A percentile compares a stretch with the other conserved stretches of the same genome.
Evolutionary conservation across 1,140 invertebrate genomes (phyloP).

Genomic region (Drosophila kanapiae): DNA sequence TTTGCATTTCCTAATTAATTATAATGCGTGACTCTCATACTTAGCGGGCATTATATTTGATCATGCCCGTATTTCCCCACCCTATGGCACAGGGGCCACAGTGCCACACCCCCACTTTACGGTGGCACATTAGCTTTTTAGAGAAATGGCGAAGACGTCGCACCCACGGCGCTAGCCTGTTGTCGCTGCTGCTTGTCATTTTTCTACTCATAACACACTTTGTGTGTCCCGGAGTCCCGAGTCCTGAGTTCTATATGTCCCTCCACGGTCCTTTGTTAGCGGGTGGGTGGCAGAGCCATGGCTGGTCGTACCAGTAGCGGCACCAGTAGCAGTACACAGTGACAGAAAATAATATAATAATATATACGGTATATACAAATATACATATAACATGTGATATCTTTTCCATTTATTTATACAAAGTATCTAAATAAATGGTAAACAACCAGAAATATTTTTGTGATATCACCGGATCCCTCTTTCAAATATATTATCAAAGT

Average conservation of each 20-base stretch:
- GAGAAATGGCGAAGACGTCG: constrained; percentile 46
- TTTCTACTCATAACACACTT: constrained; percentile 63
- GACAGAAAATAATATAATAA: too few species aligned
- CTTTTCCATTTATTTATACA: too few species aligned
- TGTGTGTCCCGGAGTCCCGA: constrained; percentile 11
- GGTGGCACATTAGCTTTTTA: constrained; percentile 49
- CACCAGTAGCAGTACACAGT: neutral
- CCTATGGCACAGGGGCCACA: neutral
- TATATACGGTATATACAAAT: too few species aligned
- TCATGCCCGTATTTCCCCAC: constrained; percentile 17
- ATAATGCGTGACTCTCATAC: constrained; percentile 74
- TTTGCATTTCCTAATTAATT: constrained; percentile 79
- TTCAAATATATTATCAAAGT: too few species aligned
- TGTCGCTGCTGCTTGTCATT: constrained; percentile 70
- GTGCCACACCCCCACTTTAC: constrained; percentile 45
- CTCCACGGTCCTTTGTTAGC: neutral
- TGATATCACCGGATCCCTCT: too few species aligned
- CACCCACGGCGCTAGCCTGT: constrained; percentile 47
- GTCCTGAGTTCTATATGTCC: constrained; percentile 12
- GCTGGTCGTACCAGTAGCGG: neutral
- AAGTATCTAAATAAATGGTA: too few species aligned
- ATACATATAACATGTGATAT: too few species aligned
- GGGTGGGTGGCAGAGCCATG: neutral
- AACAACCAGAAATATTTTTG: too few species aligned
- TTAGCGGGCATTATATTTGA: constrained; percentile 52